Base-by-base conservation (phyloP, 2,797 vertebrate species). In the Microctenopoma stevenorrisi region DNA sequence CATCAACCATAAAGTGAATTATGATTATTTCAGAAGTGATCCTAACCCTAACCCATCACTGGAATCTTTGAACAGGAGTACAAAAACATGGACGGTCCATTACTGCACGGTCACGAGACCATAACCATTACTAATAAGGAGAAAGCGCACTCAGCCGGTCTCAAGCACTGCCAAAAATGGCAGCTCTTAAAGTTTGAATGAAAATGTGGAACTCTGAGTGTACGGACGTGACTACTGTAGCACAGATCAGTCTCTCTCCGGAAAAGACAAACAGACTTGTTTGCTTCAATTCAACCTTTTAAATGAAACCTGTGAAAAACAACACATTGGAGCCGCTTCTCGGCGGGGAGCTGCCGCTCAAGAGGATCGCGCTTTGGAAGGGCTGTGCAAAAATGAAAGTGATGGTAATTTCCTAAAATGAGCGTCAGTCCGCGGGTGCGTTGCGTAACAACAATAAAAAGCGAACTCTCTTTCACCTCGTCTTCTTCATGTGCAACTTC, bases 391-490 rank as follows among this genome's bases (percentile, higher is more conserved):
- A 22, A 86, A 86, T 60, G 56, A 77, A 77, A 76, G 62, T 42
- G 77, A 81, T 59, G 75, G 51, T 83, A 76, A 82, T 86, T 74
- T 81, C 54, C 55, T 0, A 44, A 80, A 85, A 83, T 7, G 57
- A 83, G 56, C 40, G 4, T 2, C 62, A 13, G 43, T 38, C 53
- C 72, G 46, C 0, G 49, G 49, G 54, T 7, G 38, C 0, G 18
- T 15, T 12, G 49, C 50, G 14, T 40, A 72, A 74, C 66, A 28
- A 54, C 54, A 38, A 22, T 2, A 33, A 68, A 22, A 64, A 49
- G 74, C 43, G 50, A 87, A 83, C 81, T 85, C 72, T 53, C 18
- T 10, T 68, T 86, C 78, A 83, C 79, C 86, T 85, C 76, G 3
- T 26, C 8, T 46, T 53, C 43, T 12, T 53, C 38, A 8, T 59